Conservation (phyloP, 2,113 vertebrate genomes). For the Malurus melanocephalus region DNA sequence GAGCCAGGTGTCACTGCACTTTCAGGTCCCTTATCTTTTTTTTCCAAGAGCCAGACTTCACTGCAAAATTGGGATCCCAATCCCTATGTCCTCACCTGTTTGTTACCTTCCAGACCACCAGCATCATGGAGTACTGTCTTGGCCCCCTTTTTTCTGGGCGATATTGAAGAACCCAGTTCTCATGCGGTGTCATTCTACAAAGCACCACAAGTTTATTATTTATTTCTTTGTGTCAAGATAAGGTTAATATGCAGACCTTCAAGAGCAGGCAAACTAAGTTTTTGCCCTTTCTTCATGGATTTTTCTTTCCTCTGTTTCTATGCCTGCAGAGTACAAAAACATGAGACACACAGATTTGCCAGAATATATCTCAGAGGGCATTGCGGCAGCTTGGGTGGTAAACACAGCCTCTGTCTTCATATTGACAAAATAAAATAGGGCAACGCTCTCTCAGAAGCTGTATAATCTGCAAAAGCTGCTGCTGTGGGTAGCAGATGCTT, state of each 20-base stretch:
- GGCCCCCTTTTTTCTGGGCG: background rate
- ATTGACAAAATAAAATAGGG: constrained; percentile 32
- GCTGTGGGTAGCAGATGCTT: background rate
- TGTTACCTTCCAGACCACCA: background rate
- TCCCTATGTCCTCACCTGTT: background rate
- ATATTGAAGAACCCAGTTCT: background rate
- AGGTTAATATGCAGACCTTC: background rate
- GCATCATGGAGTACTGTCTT: background rate
- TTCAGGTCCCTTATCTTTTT: background rate
- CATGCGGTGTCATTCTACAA: background rate
- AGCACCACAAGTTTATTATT: background rate
- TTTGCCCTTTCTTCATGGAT: background rate
- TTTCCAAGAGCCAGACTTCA: background rate
- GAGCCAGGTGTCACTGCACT: background rate
- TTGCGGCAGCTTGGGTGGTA: background rate
- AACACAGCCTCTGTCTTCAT: constrained; percentile 4
- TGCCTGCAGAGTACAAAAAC: background rate
- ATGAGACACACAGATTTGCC: background rate
- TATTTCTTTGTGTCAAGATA: background rate
- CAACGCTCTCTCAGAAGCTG: background rate
- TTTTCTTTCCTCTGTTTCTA: background rate
- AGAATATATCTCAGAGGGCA: background rate
- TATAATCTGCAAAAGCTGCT: constrained; percentile 11
- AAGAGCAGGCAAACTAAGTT: background rate
- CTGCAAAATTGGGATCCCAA: background rate